Evolutionary conservation across 2,797 vertebrate genomes (phyloP).

Genomic region (Glossophaga mutica): DNA sequence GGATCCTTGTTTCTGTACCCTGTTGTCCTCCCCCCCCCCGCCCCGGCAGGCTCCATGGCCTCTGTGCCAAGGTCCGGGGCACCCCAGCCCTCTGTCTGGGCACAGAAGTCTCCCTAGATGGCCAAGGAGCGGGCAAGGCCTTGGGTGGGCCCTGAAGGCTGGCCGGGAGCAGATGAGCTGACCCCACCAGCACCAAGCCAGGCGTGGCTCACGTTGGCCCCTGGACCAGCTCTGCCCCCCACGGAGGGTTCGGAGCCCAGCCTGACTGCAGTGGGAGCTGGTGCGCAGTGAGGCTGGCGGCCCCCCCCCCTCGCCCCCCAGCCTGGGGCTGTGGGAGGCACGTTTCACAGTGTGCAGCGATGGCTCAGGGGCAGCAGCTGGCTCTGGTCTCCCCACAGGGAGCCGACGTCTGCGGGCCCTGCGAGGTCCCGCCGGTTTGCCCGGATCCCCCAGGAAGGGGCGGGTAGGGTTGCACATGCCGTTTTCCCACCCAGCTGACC

Average conservation of each 20-base stretch:
- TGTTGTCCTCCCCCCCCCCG: accelerated
- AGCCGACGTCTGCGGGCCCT: not conserved
- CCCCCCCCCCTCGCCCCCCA: not conserved
- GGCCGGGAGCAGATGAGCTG: not conserved
- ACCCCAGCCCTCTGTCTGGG: not conserved
- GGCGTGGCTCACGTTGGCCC: not conserved
- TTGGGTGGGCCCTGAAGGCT: not conserved
- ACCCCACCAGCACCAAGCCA: not conserved
- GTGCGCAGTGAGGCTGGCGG: not conserved
- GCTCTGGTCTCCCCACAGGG: not conserved
- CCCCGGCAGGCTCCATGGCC: not conserved
- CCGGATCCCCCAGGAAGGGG: not conserved
- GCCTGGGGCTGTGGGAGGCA: not conserved
- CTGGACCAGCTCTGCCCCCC: not conserved
- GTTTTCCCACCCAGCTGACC: not conserved
- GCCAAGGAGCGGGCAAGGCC: accelerated
- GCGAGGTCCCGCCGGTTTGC: not conserved
- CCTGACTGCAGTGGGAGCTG: not conserved
- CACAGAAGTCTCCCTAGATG: accelerated
- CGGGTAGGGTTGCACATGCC: too few species aligned
- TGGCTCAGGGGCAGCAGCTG: not conserved
- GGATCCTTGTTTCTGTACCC: too few species aligned
- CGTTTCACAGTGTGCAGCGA: slow-evolving; percentile 23
- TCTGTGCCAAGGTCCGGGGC: not conserved
- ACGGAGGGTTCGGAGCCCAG: accelerated